These are phyloP conservation scores for Pogonus chalceus DNA, from an alignment of 1,140 invertebrate species.

Conservation along the genomic window DNA sequence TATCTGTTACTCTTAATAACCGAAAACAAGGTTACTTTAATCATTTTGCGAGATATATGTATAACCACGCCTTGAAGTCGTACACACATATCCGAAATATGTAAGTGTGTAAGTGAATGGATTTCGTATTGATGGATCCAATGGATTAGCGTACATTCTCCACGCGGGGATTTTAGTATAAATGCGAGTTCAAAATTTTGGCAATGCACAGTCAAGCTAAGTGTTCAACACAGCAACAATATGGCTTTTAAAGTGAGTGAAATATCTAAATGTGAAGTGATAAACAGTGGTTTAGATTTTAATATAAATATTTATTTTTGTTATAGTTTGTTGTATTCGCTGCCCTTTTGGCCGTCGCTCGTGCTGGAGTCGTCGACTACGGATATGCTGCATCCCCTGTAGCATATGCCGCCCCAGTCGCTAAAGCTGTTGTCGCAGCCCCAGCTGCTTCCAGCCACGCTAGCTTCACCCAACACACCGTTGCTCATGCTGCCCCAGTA, in stretches of 20 bases:
- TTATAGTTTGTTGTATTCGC: not conserved
- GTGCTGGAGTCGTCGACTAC: not conserved
- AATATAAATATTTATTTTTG: not conserved
- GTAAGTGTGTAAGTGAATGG: no score
- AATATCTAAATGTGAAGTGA: not conserved
- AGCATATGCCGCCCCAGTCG: constrained; percentile 14
- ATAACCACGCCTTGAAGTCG: no score
- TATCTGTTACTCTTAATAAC: no score
- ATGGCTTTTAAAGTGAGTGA: constrained; percentile 3
- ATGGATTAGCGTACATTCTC: not conserved
- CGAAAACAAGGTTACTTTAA: no score
- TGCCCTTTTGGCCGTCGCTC: constrained; percentile 1
- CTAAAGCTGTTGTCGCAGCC: constrained; percentile 31
- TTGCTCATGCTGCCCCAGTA: constrained; percentile 2
- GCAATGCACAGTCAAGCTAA: not conserved
- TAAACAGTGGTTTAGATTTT: not conserved
- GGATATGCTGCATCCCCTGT: not conserved
- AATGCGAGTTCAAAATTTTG: not conserved
- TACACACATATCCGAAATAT: no score
- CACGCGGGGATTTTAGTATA: not conserved
- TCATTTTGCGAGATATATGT: no score
- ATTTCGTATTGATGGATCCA: no score
- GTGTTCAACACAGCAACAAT: not conserved
- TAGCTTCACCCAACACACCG: not conserved
- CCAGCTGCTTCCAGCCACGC: constrained; percentile 24